phyloP scores from a whole-genome alignment of 1,140 invertebrate genomes.

The Megalonaias nervosa region DNA sequence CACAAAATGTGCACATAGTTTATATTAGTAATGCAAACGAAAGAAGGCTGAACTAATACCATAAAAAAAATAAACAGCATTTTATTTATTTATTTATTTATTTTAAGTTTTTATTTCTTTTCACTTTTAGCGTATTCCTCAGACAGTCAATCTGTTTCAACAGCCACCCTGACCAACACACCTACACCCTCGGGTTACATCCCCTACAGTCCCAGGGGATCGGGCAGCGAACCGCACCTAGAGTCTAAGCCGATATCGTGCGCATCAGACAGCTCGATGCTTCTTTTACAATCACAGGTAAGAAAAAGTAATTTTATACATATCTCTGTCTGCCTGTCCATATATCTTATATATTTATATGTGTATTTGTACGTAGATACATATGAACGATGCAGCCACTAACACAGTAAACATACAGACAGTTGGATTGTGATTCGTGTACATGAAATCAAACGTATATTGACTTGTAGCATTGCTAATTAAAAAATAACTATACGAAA shows the following conservation, averaged over 20 bases:
- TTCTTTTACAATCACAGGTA: conserved; percentile 50
- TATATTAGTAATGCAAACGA: not conserved
- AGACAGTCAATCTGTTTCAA: conserved; percentile 1
- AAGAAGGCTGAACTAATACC: too few relatives aligned
- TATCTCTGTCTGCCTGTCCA: too few relatives aligned
- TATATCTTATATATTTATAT: too few relatives aligned
- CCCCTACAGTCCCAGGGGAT: conserved; percentile 29
- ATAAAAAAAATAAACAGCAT: not conserved
- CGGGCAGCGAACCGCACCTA: conserved; percentile 1
- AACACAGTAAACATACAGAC: not conserved
- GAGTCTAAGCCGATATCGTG: conserved; percentile 15
- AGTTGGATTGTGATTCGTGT: not conserved
- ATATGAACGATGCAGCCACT: too few relatives aligned
- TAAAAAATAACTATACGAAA: not conserved
- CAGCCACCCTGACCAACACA: conserved; percentile 31
- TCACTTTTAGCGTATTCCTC: conserved; percentile 25
- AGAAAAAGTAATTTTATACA: not conserved
- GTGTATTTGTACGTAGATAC: too few relatives aligned
- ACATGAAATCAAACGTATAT: not conserved
- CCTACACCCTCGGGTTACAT: conserved; percentile 26
- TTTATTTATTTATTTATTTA: not conserved
- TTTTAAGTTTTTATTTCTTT: not conserved
- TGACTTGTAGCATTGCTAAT: not conserved
- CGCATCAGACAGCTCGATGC: conserved; percentile 45
- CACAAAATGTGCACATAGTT: too few relatives aligned